Evolutionary conservation across 2,888 invertebrate genomes (phyloP).

Genomic region (Anagyrus pseudococci): DNA sequence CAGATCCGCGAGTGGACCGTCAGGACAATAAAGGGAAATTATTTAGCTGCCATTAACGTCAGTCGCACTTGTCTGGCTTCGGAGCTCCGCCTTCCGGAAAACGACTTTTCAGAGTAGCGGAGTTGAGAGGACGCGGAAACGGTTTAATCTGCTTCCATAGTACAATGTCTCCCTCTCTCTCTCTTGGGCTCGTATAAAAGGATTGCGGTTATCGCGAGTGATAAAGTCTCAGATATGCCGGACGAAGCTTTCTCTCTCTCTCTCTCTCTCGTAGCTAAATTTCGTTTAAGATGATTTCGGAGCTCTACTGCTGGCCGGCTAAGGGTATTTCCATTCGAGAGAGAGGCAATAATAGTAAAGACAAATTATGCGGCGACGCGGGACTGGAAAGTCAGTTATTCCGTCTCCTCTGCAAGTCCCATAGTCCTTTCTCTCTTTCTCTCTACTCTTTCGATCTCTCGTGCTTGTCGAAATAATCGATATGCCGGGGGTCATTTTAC

Average conservation of each 20-base stretch:
- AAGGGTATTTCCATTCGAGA: background rate
- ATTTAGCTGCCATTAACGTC: conserved; percentile 58
- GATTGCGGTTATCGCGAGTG: background rate
- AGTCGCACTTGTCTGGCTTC: conserved; percentile 49
- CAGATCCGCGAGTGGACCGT: conserved; percentile 18
- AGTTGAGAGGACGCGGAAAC: conserved; percentile 20
- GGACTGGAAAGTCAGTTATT: too few species aligned
- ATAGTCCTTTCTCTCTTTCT: too few species aligned
- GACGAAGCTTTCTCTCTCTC: too few species aligned
- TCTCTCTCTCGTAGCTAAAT: background rate
- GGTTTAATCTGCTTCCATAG: conserved; percentile 43
- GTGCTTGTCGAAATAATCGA: too few species aligned
- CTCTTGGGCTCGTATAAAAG: background rate
- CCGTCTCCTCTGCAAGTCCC: too few species aligned
- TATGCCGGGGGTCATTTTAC: too few species aligned
- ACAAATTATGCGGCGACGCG: too few species aligned
- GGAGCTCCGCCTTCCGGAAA: conserved; percentile 25
- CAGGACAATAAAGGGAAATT: conserved; percentile 52
- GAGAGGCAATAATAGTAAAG: too few species aligned
- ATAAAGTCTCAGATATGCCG: background rate
- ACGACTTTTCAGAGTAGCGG: conserved; percentile 34
- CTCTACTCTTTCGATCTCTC: too few species aligned
- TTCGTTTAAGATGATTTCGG: conserved; percentile 34
- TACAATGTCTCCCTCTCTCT: background rate
- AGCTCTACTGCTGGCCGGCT: background rate